A percentile compares a stretch with the other conserved stretches of the same genome.
Conservation (phyloP, 2,113 vertebrate genomes). For the Micromys minutus region DNA sequence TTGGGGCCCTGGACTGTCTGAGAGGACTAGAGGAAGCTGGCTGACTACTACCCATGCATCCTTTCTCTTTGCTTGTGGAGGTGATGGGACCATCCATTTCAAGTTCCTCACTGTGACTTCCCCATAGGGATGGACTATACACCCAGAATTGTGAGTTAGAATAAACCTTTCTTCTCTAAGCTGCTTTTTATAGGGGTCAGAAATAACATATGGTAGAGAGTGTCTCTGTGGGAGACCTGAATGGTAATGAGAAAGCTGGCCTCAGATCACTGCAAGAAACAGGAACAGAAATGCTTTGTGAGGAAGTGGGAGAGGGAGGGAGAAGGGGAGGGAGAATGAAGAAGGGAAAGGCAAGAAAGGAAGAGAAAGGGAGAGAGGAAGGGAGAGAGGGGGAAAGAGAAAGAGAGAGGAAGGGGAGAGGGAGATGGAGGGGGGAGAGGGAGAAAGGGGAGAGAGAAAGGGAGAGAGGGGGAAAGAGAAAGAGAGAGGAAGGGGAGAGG, state of each 20-base stretch:
- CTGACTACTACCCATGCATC: neutral
- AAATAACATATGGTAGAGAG: neutral
- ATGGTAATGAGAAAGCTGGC: neutral
- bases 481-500: neutral
- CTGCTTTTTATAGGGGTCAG: neutral
- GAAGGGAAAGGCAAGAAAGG: neutral
- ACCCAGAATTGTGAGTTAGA: too few species aligned
- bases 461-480: accelerated
- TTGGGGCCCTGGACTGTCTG: neutral
- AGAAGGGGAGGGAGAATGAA: too few species aligned
- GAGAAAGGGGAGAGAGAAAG: accelerated
- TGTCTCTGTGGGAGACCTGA: neutral
- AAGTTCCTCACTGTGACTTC: neutral
- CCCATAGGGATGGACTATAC: too few species aligned
- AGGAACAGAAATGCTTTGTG: neutral
- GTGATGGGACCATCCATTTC: neutral
- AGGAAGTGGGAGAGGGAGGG: neutral
- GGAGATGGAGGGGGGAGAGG: neutral
- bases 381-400: neutral
- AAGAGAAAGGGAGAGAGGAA: neutral
- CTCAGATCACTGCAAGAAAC: neutral
- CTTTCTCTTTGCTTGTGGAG: neutral
- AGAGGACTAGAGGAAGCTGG: neutral
- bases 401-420: neutral
- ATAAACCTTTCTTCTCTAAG: neutral